Conservation (phyloP, 2,888 invertebrate species). For the Drosophila maculinotata region DNA sequence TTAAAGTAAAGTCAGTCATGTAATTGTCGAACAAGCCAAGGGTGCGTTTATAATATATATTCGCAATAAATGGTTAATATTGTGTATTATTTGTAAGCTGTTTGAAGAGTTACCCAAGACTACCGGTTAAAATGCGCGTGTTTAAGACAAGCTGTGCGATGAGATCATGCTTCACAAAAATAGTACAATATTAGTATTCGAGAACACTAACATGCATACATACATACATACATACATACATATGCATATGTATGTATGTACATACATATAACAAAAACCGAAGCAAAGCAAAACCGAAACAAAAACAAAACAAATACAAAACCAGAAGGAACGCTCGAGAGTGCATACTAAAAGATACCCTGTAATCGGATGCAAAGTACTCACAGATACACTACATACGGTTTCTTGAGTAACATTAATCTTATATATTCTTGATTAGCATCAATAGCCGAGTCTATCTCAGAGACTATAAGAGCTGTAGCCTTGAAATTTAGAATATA, state of each 20-base stretch:
- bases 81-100: slow-evolving; percentile 24
- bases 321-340: not conserved
- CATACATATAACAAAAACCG: slow-evolving; percentile 41
- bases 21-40: not conserved
- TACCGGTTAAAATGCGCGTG: slow-evolving; percentile 64
- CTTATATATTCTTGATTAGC: no score
- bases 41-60: slow-evolving; percentile 1
- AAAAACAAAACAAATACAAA: slow-evolving; percentile 39
- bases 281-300: slow-evolving; percentile 62
- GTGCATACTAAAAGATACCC: slow-evolving; percentile 14
- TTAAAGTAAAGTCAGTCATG: no score
- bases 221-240: slow-evolving; percentile 5
- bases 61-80: slow-evolving; percentile 14
- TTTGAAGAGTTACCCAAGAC: slow-evolving; percentile 42
- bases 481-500: no score
- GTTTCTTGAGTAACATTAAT: no score
- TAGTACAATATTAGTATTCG: slow-evolving; percentile 67
- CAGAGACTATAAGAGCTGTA: no score
- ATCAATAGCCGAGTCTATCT: no score
- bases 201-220: slow-evolving; percentile 49
- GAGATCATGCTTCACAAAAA: slow-evolving; percentile 77
- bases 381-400: no score
- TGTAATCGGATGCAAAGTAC: not conserved
- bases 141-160: slow-evolving; percentile 68
- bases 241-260: slow-evolving; percentile 11